Evolutionary conservation across 2,113 vertebrate species (phyloP).

Genomic region (Atrichornis clamosus): DNA sequence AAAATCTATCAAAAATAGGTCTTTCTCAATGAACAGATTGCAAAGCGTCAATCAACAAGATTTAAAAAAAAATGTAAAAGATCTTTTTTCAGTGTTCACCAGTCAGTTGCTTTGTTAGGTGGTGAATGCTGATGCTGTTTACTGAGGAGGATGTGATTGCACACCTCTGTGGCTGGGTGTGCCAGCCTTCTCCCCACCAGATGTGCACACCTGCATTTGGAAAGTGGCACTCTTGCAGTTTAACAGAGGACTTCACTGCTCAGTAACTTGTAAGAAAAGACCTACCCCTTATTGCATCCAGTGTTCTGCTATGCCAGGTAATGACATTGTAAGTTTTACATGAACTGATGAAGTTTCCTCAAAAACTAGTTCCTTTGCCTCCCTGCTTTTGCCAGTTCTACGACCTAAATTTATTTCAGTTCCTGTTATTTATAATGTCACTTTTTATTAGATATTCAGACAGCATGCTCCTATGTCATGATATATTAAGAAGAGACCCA

Average conservation of each 20-base stretch:
- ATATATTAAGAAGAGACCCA: not conserved
- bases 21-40: not conserved
- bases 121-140: not conserved
- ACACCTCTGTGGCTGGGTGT: not conserved
- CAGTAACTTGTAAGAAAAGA: not conserved
- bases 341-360: not conserved
- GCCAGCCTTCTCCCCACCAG: not conserved
- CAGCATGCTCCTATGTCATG: not conserved
- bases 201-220: not conserved
- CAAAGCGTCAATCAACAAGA: not conserved
- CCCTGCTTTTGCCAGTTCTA: not conserved
- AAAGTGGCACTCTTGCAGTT: not conserved
- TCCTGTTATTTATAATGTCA: not conserved
- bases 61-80: not conserved
- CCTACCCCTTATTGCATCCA: not conserved
- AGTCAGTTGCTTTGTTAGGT: not conserved
- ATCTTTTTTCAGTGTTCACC: not conserved
- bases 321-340: not conserved
- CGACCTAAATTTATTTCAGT: not conserved
- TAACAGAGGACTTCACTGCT: not conserved
- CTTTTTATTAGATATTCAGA: not conserved
- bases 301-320: not conserved
- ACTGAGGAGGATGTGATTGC: rapidly evolving
- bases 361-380: not conserved
- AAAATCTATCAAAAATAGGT: not conserved